Percentiles rank a stretch among this genome's conserved stretches.
phyloP scores from a whole-genome alignment of 1,140 invertebrate genomes.

The Vanessa tameamea region DNA sequence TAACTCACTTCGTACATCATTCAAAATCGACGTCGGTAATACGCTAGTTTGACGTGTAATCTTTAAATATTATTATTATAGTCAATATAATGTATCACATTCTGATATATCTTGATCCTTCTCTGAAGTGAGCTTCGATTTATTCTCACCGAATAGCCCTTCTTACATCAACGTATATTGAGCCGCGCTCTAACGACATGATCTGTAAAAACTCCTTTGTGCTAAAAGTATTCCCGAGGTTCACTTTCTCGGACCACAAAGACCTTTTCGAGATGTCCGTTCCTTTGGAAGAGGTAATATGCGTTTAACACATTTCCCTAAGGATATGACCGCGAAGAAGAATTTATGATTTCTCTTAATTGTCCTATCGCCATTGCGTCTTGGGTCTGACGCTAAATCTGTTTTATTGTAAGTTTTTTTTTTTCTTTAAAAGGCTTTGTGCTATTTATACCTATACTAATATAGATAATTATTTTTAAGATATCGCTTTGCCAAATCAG shows the following conservation, averaged over 20 bases:
- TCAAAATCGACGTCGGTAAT: too few relatives aligned
- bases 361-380: background rate
- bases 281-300: constrained; percentile 32
- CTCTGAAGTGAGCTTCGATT: too few relatives aligned
- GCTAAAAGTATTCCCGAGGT: constrained; percentile 12
- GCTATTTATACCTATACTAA: background rate
- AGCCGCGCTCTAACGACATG: background rate
- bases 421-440: background rate
- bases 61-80: too few relatives aligned
- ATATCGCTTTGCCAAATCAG: background rate
- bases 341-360: constrained; percentile 34
- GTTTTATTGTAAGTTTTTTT: constrained; percentile 15
- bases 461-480: background rate
- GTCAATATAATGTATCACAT: too few relatives aligned
- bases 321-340: constrained; percentile 25
- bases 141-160: too few relatives aligned
- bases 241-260: constrained; percentile 23
- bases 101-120: too few relatives aligned
- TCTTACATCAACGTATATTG: background rate
- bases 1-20: too few relatives aligned
- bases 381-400: constrained; percentile 1
- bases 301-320: constrained; percentile 37
- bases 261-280: constrained; percentile 20
- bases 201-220: constrained; percentile 8
- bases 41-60: too few relatives aligned